Evolutionary conservation across 2,888 invertebrate genomes (phyloP).

Genomic region (Hyposoter dolosus): DNA sequence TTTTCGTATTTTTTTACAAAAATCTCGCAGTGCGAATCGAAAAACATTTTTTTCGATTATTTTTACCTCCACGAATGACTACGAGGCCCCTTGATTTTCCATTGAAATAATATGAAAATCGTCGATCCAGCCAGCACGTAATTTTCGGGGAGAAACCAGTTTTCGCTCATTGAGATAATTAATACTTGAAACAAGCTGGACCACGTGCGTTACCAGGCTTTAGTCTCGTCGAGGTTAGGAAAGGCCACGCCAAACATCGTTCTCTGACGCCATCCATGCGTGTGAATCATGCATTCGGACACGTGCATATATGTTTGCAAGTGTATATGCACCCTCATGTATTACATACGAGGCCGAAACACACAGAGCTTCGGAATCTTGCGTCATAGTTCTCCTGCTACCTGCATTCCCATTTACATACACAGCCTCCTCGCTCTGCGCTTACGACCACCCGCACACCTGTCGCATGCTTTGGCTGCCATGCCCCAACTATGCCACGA

Average conservation of each 20-base stretch:
- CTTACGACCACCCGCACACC: slow-evolving; percentile 62
- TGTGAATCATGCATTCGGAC: not conserved
- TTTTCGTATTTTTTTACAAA: too few species aligned
- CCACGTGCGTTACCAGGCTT: slow-evolving; percentile 52
- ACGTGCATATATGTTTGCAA: not conserved
- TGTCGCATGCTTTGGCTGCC: slow-evolving; percentile 69
- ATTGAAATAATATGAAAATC: not conserved
- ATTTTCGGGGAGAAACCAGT: slow-evolving; percentile 39
- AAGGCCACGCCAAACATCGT: slow-evolving; percentile 29
- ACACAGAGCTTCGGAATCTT: slow-evolving; percentile 31
- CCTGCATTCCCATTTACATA: slow-evolving; percentile 7
- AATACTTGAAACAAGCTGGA: slow-evolving; percentile 57
- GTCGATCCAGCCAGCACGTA: not conserved
- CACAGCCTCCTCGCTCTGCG: not conserved
- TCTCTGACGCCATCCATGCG: not conserved
- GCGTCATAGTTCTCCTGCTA: slow-evolving; percentile 28
- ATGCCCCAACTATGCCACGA: slow-evolving; percentile 53
- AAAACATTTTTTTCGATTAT: too few species aligned
- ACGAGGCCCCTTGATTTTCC: too few species aligned
- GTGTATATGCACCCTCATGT: not conserved
- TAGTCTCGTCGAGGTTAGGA: slow-evolving; percentile 45
- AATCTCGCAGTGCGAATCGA: too few species aligned
- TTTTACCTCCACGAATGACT: too few species aligned
- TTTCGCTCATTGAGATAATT: slow-evolving; percentile 54
- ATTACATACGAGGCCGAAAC: slow-evolving; percentile 15